phyloP scores from a whole-genome alignment of 2,888 invertebrate species.

The Drosophila sordidula region DNA sequence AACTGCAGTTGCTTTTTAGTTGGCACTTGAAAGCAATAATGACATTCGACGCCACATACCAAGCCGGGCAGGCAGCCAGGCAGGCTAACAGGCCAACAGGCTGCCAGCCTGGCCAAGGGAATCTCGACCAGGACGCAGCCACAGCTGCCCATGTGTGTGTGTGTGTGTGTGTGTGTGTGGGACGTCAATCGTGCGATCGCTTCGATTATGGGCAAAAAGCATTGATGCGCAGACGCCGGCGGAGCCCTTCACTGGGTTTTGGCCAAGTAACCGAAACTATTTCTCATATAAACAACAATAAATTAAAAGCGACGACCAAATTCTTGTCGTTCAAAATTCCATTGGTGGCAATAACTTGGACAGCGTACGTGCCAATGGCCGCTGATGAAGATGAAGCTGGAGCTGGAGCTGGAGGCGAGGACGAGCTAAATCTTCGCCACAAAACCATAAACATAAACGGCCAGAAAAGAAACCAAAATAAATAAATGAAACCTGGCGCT shows the following conservation, averaged over 20 bases:
- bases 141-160: neutral
- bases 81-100: neutral
- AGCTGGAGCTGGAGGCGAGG: conserved; percentile 6
- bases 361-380: conserved; percentile 75
- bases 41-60: conserved; percentile 84
- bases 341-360: conserved; percentile 78
- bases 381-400: conserved; percentile 12
- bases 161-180: conserved; percentile 47
- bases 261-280: conserved; percentile 81
- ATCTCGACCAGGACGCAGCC: conserved; percentile 14
- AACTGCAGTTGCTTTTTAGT: conserved; percentile 82
- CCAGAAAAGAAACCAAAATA: conserved; percentile 27
- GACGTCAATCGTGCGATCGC: conserved; percentile 77
- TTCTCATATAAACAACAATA: conserved; percentile 83
- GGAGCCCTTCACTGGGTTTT: conserved; percentile 14
- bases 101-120: conserved; percentile 7
- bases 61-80: conserved; percentile 50
- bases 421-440: conserved; percentile 9
- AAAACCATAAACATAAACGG: conserved; percentile 56
- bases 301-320: conserved; percentile 84
- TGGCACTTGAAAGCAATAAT: conserved; percentile 83
- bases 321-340: conserved; percentile 86
- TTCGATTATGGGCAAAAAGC: conserved; percentile 72
- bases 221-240: conserved; percentile 61
- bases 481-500: neutral